Evolutionary conservation across 2,888 invertebrate genomes (phyloP).

Genomic region (Empis stercorea): DNA sequence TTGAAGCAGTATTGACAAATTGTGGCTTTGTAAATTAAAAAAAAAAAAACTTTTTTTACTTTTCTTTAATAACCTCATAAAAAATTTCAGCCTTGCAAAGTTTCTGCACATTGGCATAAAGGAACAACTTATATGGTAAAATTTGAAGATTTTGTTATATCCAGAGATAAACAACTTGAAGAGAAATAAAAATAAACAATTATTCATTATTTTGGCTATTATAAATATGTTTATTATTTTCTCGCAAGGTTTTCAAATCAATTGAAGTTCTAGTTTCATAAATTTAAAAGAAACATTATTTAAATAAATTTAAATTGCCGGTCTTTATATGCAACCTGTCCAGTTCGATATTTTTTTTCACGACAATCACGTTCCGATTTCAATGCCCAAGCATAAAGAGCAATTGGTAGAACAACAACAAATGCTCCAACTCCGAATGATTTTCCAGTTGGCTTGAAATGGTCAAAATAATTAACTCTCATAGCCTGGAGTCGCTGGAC

Average conservation of each 20-base stretch:
- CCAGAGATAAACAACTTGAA: conserved; percentile 82
- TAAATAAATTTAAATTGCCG: conserved; percentile 55
- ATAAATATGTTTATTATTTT: no score
- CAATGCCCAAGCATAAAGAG: conserved; percentile 40
- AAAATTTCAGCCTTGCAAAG: conserved; percentile 84
- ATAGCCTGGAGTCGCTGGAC: conserved; percentile 60
- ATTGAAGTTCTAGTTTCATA: neutral
- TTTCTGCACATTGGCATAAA: conserved; percentile 98
- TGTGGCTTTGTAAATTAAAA: conserved; percentile 74
- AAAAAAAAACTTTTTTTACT: neutral
- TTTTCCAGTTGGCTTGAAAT: conserved; percentile 52
- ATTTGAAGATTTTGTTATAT: conserved; percentile 86
- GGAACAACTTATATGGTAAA: conserved; percentile 99
- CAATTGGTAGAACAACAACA: conserved; percentile 44
- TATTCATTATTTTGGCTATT: no score
- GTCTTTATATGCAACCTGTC: conserved; percentile 63
- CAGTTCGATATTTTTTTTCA: conserved; percentile 50
- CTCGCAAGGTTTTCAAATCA: no score
- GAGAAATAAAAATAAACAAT: conserved; percentile 60
- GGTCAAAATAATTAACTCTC: conserved; percentile 49
- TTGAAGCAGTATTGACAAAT: conserved; percentile 88
- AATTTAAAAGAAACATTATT: conserved; percentile 18
- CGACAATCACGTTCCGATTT: conserved; percentile 40
- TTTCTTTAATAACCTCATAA: neutral
- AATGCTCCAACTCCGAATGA: conserved; percentile 41